phyloP scores from a whole-genome alignment of 2,888 invertebrate species.

The Globia sparganii region DNA sequence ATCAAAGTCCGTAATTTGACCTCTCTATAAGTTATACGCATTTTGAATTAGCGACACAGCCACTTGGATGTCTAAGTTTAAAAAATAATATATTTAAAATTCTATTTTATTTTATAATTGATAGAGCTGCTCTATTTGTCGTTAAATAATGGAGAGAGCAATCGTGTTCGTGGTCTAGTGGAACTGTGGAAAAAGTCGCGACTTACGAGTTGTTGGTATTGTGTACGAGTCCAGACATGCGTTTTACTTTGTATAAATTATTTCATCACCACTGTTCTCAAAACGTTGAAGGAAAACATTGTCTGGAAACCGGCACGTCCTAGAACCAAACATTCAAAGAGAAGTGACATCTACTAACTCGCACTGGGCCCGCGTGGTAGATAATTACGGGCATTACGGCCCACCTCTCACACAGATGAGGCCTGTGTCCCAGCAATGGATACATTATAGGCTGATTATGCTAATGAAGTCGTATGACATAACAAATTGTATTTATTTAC shows the following conservation, averaged over 20 bases:
- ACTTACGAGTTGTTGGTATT: not conserved
- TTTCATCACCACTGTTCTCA: too few relatives aligned
- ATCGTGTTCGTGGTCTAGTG: not conserved
- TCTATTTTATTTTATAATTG: not conserved
- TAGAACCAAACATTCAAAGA: not conserved
- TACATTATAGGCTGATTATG: not conserved
- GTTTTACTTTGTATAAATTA: too few relatives aligned
- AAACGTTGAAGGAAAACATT: too few relatives aligned
- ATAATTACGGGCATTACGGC: not conserved
- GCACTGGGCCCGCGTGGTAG: not conserved
- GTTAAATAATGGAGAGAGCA: not conserved
- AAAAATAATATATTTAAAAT: not conserved
- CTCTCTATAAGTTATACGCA: constrained; percentile 22
- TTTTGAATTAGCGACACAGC: constrained; percentile 8
- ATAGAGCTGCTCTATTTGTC: not conserved
- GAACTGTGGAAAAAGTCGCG: too few relatives aligned
- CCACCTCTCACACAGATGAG: not conserved
- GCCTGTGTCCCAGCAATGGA: not conserved
- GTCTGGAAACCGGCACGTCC: not conserved
- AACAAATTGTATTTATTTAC: constrained; percentile 6
- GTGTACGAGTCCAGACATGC: too few relatives aligned
- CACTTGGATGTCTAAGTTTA: not conserved
- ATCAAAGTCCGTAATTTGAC: constrained; percentile 48
- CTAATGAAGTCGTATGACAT: not conserved
- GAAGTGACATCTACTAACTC: not conserved